These are phyloP conservation scores for Habropoda laboriosa DNA, from an alignment of 1,140 invertebrate species.

Conservation along the genomic window DNA sequence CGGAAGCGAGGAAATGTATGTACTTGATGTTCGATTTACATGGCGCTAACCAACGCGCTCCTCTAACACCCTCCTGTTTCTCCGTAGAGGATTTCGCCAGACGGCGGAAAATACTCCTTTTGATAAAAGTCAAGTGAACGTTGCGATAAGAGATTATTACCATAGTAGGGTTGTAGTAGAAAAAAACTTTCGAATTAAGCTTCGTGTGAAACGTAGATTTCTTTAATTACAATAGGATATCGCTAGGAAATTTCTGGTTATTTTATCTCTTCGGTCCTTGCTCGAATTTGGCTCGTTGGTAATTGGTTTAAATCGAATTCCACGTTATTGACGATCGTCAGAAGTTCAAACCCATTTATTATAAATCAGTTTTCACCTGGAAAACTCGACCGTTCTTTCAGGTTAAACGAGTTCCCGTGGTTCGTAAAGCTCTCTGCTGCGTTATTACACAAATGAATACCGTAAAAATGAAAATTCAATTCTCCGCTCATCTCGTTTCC, in stretches of 20 bases:
- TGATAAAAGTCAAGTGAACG: too few species aligned
- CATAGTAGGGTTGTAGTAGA: too few species aligned
- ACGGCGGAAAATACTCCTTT: too few species aligned
- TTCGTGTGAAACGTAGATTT: too few species aligned
- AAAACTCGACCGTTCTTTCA: background rate
- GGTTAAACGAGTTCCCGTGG: background rate
- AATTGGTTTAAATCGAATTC: background rate
- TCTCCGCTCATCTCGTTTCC: slow-evolving; percentile 8
- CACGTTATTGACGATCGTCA: background rate
- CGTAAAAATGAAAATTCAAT: slow-evolving; percentile 30
- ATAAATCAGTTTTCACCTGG: background rate
- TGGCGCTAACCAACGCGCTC: background rate
- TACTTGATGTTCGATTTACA: background rate
- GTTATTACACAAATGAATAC: slow-evolving; percentile 1
- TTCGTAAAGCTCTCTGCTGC: background rate
- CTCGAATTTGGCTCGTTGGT: background rate
- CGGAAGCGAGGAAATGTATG: background rate
- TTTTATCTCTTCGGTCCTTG: too few species aligned
- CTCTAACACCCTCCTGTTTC: too few species aligned
- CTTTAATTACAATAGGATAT: too few species aligned
- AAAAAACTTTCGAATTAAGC: too few species aligned
- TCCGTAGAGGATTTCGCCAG: too few species aligned
- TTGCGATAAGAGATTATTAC: too few species aligned
- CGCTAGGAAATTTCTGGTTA: too few species aligned
- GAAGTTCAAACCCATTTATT: slow-evolving; percentile 7